Conservation (phyloP, 2,113 vertebrate species). For the Pachyramphus minor region DNA sequence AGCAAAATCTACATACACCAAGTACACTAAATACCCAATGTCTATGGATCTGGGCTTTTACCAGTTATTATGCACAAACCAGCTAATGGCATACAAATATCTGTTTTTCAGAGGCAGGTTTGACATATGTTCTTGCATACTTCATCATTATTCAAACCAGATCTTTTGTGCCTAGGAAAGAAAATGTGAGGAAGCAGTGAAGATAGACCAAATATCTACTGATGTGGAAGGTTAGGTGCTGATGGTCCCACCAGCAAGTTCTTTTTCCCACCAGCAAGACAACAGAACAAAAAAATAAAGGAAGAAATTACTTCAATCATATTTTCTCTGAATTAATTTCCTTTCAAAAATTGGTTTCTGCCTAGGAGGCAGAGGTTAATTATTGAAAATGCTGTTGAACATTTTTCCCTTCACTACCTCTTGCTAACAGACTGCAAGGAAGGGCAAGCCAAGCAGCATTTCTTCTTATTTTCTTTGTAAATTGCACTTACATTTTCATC, state of each 20-base stretch:
- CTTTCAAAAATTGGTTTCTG: conserved; percentile 20
- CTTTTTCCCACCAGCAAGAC: background rate
- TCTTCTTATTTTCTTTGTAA: conserved; percentile 10
- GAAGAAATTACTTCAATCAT: background rate
- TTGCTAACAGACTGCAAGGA: background rate
- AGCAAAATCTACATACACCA: background rate
- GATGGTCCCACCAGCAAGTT: background rate
- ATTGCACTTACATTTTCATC: conserved; percentile 26
- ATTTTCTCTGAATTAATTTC: conserved; percentile 29
- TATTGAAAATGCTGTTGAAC: background rate
- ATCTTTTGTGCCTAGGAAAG: background rate
- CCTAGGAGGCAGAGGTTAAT: conserved; percentile 29
- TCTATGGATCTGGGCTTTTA: background rate
- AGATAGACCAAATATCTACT: background rate
- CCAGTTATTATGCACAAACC: background rate
- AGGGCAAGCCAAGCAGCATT: background rate
- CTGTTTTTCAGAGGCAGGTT: background rate
- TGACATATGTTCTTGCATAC: background rate
- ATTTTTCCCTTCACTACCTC: background rate
- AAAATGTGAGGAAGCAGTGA: background rate
- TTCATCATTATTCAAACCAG: background rate
- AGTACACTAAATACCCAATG: background rate
- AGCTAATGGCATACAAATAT: background rate
- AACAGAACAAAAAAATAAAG: background rate
- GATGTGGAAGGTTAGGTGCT: background rate